These are phyloP conservation scores for Drosophila mauritiana DNA, from an alignment of 1,140 invertebrate species.

Conservation along the genomic window DNA sequence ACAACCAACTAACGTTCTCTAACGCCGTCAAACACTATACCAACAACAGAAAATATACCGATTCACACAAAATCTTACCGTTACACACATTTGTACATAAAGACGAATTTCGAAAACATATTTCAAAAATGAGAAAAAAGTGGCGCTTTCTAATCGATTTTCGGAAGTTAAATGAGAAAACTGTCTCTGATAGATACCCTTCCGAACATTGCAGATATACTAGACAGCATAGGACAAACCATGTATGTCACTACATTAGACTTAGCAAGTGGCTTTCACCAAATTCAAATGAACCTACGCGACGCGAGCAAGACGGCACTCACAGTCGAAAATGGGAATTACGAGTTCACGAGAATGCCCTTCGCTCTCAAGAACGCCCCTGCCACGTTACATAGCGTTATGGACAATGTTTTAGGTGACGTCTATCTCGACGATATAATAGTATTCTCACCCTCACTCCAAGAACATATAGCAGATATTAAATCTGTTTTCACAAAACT, in stretches of 20 bases:
- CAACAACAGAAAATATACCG: slow-evolving; percentile 14
- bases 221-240: slow-evolving; percentile 1
- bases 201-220: slow-evolving; percentile 1
- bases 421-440: not conserved
- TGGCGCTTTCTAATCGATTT: slow-evolving; percentile 21
- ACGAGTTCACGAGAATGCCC: no score
- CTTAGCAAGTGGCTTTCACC: not conserved
- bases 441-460: not conserved
- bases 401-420: not conserved
- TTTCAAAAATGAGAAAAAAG: slow-evolving; percentile 27
- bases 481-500: no score
- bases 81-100: slow-evolving; percentile 10
- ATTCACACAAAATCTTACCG: slow-evolving; percentile 26
- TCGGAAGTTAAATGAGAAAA: not conserved
- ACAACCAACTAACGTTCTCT: slow-evolving; percentile 32
- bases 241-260: not conserved
- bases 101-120: slow-evolving; percentile 17
- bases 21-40: slow-evolving; percentile 17
- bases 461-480: no score
- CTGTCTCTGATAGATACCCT: not conserved
- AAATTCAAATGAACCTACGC: slow-evolving; percentile 1
- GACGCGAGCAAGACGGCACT: not conserved
- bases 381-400: not conserved
- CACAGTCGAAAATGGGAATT: slow-evolving; percentile 1
- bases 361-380: not conserved